phyloP scores from a whole-genome alignment of 2,888 invertebrate species.

The Phengaris arion region DNA sequence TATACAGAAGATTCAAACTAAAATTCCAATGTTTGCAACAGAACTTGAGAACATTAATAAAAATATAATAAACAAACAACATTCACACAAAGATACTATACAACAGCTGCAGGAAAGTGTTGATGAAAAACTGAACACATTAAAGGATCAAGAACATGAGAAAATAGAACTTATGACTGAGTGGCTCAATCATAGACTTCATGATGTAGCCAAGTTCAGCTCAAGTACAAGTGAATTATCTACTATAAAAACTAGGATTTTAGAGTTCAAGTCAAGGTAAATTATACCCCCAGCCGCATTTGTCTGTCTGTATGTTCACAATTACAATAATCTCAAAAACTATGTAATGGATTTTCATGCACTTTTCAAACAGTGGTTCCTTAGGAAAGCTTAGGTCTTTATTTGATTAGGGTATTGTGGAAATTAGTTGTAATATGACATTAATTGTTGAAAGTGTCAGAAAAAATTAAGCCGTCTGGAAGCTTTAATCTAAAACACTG shows the following conservation, averaged over 20 bases:
- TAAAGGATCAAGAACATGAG: slow-evolving; percentile 65
- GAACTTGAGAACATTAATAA: slow-evolving; percentile 57
- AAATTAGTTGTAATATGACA: too few species aligned
- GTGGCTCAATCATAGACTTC: slow-evolving; percentile 64
- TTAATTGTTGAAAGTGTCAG: too few species aligned
- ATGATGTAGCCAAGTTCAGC: slow-evolving; percentile 57
- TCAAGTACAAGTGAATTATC: slow-evolving; percentile 59
- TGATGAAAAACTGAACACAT: slow-evolving; percentile 57
- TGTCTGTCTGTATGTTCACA: too few species aligned
- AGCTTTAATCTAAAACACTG: too few species aligned
- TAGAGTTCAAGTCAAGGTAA: slow-evolving; percentile 73
- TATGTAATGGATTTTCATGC: too few species aligned
- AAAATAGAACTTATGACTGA: slow-evolving; percentile 70
- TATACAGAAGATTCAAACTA: slow-evolving; percentile 59
- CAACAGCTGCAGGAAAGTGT: slow-evolving; percentile 58
- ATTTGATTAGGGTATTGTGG: too few species aligned
- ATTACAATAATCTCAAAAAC: too few species aligned
- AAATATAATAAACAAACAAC: slow-evolving; percentile 42
- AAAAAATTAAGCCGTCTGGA: too few species aligned
- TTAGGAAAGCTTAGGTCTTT: too few species aligned
- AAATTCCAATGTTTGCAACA: slow-evolving; percentile 54
- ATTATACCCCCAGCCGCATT: slow-evolving; percentile 33
- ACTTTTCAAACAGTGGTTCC: too few species aligned
- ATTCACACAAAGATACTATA: slow-evolving; percentile 50
- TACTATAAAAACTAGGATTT: slow-evolving; percentile 60